Conservation (phyloP, 2,888 invertebrate genomes). For the Caenorhabditis angaria region DNA sequence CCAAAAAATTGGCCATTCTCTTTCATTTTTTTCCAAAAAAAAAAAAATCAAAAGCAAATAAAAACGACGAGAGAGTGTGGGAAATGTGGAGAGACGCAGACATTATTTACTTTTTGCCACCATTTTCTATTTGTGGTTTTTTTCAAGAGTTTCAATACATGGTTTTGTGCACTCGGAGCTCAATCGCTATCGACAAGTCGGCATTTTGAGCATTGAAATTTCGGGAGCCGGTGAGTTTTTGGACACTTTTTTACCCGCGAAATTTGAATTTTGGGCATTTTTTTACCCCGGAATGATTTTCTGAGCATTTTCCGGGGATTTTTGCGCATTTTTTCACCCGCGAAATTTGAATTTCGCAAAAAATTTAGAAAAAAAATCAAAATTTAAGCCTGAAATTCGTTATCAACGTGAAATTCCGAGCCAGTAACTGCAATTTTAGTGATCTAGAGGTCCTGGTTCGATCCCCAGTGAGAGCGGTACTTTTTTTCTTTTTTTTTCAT, state of each 20-base stretch:
- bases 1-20: not conserved
- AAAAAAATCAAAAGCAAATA: not conserved
- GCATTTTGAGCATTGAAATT: conserved; percentile 38
- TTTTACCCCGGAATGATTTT: too few relatives aligned
- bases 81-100: not conserved
- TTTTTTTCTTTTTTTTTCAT: too few relatives aligned
- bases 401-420: not conserved
- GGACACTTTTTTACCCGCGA: not conserved
- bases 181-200: conserved; percentile 45
- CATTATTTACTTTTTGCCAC: not conserved
- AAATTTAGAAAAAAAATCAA: not conserved
- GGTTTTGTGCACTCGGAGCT: conserved; percentile 41
- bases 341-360: not conserved
- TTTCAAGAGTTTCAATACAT: conserved; percentile 43
- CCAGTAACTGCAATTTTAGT: too few relatives aligned
- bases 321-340: too few relatives aligned
- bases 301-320: too few relatives aligned
- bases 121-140: not conserved
- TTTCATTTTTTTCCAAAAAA: not conserved
- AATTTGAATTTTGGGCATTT: not conserved
- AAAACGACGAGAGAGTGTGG: conserved; percentile 3
- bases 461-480: too few relatives aligned
- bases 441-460: too few relatives aligned
- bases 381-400: not conserved
- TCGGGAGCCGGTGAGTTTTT: conserved; percentile 31